These are phyloP conservation scores for Etheostoma spectabile DNA, from an alignment of 2,113 vertebrate genomes.

Conservation along the genomic window DNA sequence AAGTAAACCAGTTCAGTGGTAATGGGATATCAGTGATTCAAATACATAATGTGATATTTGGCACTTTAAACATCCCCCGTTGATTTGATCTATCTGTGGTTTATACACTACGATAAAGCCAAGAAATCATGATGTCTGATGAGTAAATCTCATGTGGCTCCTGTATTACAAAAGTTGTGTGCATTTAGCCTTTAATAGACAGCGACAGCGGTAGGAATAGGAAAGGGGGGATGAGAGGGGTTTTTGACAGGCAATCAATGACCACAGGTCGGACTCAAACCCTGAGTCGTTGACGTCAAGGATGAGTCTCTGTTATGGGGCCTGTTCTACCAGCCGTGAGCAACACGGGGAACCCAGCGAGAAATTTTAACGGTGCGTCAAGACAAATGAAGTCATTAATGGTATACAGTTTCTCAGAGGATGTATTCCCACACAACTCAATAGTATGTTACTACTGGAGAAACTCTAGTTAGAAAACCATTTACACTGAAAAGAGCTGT, in stretches of 20 bases:
- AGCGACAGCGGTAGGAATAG: too few species aligned
- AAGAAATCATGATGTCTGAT: slow-evolving; percentile 21
- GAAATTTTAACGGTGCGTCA: not conserved
- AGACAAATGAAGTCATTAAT: not conserved
- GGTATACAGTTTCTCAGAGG: not conserved
- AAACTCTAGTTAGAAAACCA: not conserved
- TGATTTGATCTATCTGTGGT: not conserved
- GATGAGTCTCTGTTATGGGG: too few species aligned
- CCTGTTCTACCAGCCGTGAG: too few species aligned
- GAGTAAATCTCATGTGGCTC: not conserved
- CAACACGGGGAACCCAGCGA: too few species aligned
- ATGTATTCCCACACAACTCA: not conserved
- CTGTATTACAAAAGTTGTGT: too few species aligned
- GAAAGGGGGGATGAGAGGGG: too few species aligned
- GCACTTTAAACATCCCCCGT: not conserved
- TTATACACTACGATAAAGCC: slow-evolving; percentile 6
- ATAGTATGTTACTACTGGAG: not conserved
- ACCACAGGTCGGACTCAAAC: too few species aligned
- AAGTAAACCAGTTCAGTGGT: not conserved
- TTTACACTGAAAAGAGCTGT: not conserved
- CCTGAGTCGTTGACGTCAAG: too few species aligned
- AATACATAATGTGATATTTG: not conserved
- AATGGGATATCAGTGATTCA: not conserved
- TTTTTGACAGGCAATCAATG: too few species aligned
- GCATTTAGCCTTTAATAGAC: too few species aligned